Base-by-base conservation (phyloP, 2,888 invertebrate species). In the Pseudococcus viburni region DNA sequence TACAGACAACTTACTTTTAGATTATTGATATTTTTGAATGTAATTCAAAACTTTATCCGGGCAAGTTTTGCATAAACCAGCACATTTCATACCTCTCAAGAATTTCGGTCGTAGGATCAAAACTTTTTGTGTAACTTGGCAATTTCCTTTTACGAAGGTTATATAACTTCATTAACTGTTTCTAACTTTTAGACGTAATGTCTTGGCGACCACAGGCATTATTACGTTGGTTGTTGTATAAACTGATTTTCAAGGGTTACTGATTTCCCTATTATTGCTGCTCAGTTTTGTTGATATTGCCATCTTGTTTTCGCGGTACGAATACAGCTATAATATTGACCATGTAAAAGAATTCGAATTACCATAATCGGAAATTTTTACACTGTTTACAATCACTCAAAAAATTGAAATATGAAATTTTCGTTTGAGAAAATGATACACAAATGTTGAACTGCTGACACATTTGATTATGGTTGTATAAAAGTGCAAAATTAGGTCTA, bases 81-180 rank as follows among this genome's bases (percentile, higher is more conserved):
- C 80, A 19, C 46, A 83, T 83, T 83, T 83, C 46, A 83, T 83
- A 46, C 80, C 80, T 83, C 80, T 83, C 46, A 83, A 83, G 80
- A 83, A 83, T 83, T 83, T 46, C 80, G 80, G 80, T 83, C 46
- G 46, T 46, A 73, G 33, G 73, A 73, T 73, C 73, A 83, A 46
- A 83, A 83, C 80, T 83, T 83, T 83, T 83, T 83, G 80, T 83
- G 80, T 83, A 83, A 83, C 80, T 83, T 83, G 80, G 80, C 80
- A 83, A 83, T 83, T 83, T 83, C 80, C 80, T 83, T 83, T 83
- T 83, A 83, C 80, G 42, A 83, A 83, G 80, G 80, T 83, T 83
- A 83, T 83, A 83, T 83, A 83, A 83, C 80, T 83, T 83, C 80
- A 83, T 83, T 46, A 83, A 83, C 42, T 83, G 80, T 83, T 83